These are phyloP conservation scores for Glaucopsyche alexis DNA, from an alignment of 2,888 invertebrate species.

Conservation along the genomic window DNA sequence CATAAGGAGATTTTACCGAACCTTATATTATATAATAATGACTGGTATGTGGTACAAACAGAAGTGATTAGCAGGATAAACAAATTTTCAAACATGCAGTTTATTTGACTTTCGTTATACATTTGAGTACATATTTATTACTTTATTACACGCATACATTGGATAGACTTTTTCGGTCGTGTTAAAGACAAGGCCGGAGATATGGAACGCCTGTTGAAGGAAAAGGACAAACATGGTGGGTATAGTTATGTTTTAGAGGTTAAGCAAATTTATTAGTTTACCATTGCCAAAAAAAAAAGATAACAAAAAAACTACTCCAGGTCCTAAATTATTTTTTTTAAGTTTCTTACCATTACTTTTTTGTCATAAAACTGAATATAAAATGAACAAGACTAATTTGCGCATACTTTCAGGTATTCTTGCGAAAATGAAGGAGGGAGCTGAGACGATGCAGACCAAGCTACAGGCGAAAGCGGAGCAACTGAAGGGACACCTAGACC, in stretches of 20 bases:
- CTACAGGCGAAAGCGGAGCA: constrained; percentile 96
- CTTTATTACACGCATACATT: constrained; percentile 51
- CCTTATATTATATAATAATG: too few species aligned
- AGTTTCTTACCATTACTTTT: not conserved
- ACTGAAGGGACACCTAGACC: constrained; percentile 83
- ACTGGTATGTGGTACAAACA: not conserved
- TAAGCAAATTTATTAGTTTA: not conserved
- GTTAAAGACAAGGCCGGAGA: constrained; percentile 98
- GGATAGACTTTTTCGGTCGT: constrained; percentile 95
- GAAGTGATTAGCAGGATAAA: not conserved
- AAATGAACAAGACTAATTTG: not conserved
- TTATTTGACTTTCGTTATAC: not conserved
- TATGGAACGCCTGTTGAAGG: constrained; percentile 94
- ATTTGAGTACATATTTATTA: too few species aligned
- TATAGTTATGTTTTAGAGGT: constrained; percentile 38
- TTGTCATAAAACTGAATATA: too few species aligned
- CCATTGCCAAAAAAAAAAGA: too few species aligned
- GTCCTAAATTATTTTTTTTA: not conserved
- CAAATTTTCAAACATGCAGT: not conserved
- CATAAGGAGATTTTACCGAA: too few species aligned
- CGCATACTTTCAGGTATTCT: constrained; percentile 82
- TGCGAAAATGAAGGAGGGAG: constrained; percentile 97
- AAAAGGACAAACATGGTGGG: constrained; percentile 94
- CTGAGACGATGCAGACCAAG: constrained; percentile 95
- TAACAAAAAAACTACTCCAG: too few species aligned